Evolutionary conservation across 2,113 vertebrate genomes (phyloP).

Genomic region (Jaculus jaculus): DNA sequence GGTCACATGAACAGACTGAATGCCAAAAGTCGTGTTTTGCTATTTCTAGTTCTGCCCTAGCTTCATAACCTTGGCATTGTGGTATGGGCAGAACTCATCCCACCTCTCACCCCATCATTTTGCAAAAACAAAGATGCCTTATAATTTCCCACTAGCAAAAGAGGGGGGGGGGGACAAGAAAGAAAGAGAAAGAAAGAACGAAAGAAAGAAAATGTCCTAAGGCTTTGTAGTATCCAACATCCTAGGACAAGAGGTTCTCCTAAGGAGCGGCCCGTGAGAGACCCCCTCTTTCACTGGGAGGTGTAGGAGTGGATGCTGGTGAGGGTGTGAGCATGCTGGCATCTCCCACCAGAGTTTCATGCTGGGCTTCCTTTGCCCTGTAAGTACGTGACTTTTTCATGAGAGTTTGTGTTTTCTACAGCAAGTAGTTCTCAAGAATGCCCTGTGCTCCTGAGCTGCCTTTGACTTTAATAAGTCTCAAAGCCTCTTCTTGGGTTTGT

Average conservation of each 20-base stretch:
- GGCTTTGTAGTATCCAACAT: not conserved
- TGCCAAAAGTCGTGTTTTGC: constrained; percentile 17
- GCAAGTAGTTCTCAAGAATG: not conserved
- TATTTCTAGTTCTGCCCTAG: constrained; percentile 44
- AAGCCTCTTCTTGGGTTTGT: constrained; percentile 65
- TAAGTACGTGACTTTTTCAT: not conserved
- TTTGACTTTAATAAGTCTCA: constrained; percentile 65
- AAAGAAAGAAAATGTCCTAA: not conserved
- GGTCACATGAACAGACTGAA: constrained; percentile 57
- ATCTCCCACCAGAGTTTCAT: not conserved
- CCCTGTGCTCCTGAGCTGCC: not conserved
- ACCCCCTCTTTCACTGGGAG: not conserved
- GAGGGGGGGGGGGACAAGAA: no score
- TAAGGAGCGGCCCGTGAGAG: not conserved
- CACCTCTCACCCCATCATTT: not conserved
- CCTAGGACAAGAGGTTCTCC: not conserved
- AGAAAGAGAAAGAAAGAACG: no score
- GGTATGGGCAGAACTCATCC: not conserved
- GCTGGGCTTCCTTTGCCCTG: not conserved
- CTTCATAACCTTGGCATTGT: constrained; percentile 10
- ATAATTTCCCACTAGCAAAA: not conserved
- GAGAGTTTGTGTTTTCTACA: constrained; percentile 17
- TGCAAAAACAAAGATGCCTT: not conserved
- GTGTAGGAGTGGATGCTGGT: not conserved
- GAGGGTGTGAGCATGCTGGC: not conserved